Percentiles rank a stretch among this genome's conserved stretches.
phyloP scores from a whole-genome alignment of 2,113 vertebrate genomes.

The Myodes glareolus region DNA sequence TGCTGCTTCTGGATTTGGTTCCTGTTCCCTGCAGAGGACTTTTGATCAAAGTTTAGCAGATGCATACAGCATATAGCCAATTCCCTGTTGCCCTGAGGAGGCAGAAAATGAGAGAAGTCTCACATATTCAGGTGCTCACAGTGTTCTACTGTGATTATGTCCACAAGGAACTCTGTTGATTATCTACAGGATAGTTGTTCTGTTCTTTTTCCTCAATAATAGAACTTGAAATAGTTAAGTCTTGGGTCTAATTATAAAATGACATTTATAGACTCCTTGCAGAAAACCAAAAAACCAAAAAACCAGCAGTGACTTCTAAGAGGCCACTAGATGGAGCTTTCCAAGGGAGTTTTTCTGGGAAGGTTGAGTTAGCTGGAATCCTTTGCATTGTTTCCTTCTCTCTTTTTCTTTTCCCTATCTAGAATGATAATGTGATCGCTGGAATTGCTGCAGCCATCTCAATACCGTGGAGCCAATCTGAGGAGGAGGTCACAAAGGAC shows the following conservation, averaged over 20 bases:
- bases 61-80: not conserved
- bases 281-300: not conserved
- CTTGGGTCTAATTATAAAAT: not conserved
- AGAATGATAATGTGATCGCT: not conserved
- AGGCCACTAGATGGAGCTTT: not conserved
- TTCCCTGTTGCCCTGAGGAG: not conserved
- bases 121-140: not conserved
- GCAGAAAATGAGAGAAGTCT: not conserved
- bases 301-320: not conserved
- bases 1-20: no score
- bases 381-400: not conserved
- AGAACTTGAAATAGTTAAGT: slow-evolving; percentile 2
- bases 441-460: not conserved
- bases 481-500: not conserved
- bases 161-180: not conserved
- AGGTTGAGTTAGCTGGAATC: not conserved
- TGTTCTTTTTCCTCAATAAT: not conserved
- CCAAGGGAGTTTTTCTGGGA: not conserved
- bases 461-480: not conserved
- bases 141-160: not conserved
- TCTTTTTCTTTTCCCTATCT: not conserved
- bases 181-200: not conserved
- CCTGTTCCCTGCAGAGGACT: no score
- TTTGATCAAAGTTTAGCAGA: not conserved
- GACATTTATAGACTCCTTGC: slow-evolving; percentile 13